Percentiles rank a stretch among this genome's conserved stretches.
Evolutionary conservation across 2,888 invertebrate genomes (phyloP).

Genomic region (Eurois occulta): DNA sequence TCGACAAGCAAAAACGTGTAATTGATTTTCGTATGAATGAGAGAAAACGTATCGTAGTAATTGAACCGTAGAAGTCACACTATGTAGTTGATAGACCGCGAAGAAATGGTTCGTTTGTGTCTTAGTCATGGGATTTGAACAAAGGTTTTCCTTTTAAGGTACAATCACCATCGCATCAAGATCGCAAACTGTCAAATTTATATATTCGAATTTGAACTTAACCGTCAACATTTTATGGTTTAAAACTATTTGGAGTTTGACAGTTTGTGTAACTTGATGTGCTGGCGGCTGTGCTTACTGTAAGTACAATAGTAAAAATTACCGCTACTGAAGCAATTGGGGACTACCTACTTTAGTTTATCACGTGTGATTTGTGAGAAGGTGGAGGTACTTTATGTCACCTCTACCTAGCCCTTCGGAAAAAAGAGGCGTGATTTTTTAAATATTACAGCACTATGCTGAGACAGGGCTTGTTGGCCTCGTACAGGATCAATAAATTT

Average conservation of each 20-base stretch:
- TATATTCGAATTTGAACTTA: too few species aligned
- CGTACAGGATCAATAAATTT: too few species aligned
- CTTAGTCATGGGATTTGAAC: conserved; percentile 25
- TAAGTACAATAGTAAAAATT: neutral
- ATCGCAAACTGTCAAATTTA: too few species aligned
- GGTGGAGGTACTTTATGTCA: too few species aligned
- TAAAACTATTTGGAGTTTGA: too few species aligned
- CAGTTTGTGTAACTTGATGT: too few species aligned
- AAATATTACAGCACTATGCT: neutral
- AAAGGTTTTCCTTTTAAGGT: conserved; percentile 3
- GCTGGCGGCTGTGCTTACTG: too few species aligned
- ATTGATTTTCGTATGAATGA: conserved; percentile 60
- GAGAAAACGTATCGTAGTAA: conserved; percentile 38
- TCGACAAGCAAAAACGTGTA: conserved; percentile 57
- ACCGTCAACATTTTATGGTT: too few species aligned
- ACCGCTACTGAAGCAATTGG: neutral
- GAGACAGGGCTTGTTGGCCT: neutral
- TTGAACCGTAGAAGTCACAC: conserved; percentile 32
- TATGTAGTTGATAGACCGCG: conserved; percentile 30
- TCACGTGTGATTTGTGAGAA: neutral
- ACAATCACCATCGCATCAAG: too few species aligned
- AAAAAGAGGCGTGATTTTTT: neutral
- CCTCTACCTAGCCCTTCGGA: neutral
- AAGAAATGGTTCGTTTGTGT: conserved; percentile 43
- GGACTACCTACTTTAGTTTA: neutral